Evolutionary conservation across 2,888 invertebrate species (phyloP), one percentile per base, ranked within the genome.

Genomic region (Pollenia griseotomentosa): DNA sequence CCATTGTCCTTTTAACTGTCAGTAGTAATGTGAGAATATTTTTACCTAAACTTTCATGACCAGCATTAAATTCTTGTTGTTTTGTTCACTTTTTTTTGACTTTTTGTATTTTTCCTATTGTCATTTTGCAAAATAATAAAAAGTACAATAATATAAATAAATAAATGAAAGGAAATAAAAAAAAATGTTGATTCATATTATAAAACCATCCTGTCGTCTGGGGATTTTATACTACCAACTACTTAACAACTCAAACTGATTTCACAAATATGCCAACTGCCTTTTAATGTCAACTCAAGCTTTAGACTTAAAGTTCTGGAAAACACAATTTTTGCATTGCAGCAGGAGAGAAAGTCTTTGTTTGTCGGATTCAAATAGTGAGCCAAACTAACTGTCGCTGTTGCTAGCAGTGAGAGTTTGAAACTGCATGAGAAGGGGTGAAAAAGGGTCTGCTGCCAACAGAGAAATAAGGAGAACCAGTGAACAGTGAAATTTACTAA

Each of bases 181-280:
- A 33, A 48, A 59, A 48, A 78, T 40, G 59, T 57, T 16, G 7
- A 73, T 82, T 77, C 79, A 61, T 75, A 80, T 81, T 86, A 77
- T 86, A 80, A 81, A 80, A 77, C 83, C 86, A 77, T 83, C 23
- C 81, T 86, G 84, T 84, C 84, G 86, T 82, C 85, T 85, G 83
- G 88, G 77, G 86, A 83, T 87, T 87, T 51, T 57, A 73, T 78
- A 68, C 83, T 81, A 78, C 81, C 84, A 87, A 88, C 88, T 88
- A 87, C 88, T 88, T 88, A 89, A 86, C 89, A 83, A 88, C 89
- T 89, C 90, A 89, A 87, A 90, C 89, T 90, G 90, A 89, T 90
- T 90, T 90, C 88, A 89, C 89, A 89, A 90, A 90, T 90, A 89
- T 89, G 90, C 90, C 89, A 90, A 89, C 83, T 89, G 89, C 88